Evolutionary conservation across 2,797 vertebrate genomes (phyloP).

Genomic region (Avahi laniger): DNA sequence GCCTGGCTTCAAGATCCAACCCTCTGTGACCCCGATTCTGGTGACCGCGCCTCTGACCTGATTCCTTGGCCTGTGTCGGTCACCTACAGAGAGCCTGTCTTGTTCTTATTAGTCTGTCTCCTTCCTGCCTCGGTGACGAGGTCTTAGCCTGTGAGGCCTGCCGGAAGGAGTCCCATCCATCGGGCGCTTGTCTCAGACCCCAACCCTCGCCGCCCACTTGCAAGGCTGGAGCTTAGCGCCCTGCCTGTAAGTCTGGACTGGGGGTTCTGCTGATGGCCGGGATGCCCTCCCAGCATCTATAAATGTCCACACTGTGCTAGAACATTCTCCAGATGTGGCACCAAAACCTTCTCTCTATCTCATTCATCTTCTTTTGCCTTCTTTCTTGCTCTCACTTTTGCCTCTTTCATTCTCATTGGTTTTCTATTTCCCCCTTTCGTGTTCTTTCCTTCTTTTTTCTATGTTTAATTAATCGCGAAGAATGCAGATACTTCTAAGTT

Average conservation of each 20-base stretch:
- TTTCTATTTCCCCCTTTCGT: not conserved
- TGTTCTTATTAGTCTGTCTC: not conserved
- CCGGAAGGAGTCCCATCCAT: not conserved
- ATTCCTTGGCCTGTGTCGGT: not conserved
- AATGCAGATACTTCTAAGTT: not conserved
- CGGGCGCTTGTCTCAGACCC: too few relatives aligned
- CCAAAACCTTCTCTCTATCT: not conserved
- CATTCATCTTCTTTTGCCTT: not conserved
- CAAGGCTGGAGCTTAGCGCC: not conserved
- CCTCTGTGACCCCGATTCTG: not conserved
- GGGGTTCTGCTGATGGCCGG: not conserved
- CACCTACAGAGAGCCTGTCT: not conserved
- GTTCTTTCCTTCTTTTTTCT: not conserved
- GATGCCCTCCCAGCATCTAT: not conserved
- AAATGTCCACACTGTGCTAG: fast-evolving
- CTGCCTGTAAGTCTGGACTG: not conserved
- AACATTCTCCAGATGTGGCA: not conserved
- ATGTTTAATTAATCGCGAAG: not conserved
- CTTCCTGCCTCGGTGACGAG: not conserved
- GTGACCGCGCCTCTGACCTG: not conserved
- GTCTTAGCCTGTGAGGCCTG: not conserved
- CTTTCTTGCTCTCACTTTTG: not conserved
- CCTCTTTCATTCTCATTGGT: not conserved
- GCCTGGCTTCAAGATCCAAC: not conserved
- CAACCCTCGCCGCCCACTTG: not conserved